These are phyloP conservation scores for Calidris pygmaea DNA, from an alignment of 2,113 vertebrate genomes.

Conservation along the genomic window DNA sequence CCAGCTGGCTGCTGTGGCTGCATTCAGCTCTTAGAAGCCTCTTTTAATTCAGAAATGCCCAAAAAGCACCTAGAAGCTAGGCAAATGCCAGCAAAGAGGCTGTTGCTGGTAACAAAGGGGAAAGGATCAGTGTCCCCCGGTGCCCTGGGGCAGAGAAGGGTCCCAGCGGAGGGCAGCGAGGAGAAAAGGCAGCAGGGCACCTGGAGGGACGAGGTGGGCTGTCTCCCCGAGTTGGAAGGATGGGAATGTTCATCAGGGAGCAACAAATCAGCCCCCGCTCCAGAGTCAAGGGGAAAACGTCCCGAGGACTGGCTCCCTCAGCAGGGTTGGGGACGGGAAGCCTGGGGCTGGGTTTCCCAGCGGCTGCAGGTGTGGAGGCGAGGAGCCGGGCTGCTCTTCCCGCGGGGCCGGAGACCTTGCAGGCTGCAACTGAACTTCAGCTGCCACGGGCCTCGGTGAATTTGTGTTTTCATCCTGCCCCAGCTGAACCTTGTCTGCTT, in stretches of 20 bases:
- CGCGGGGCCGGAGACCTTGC: not conserved
- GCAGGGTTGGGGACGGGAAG: not conserved
- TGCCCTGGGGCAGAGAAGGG: not conserved
- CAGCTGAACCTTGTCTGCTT: not conserved
- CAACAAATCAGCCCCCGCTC: not conserved
- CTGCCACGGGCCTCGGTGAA: not conserved
- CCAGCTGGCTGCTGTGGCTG: not conserved
- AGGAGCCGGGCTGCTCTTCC: not conserved
- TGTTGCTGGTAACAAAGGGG: not conserved
- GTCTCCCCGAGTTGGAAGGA: not conserved
- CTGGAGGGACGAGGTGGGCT: not conserved
- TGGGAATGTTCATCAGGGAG: not conserved
- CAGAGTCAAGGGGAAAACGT: not conserved
- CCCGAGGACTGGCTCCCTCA: not conserved
- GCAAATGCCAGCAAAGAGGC: not conserved
- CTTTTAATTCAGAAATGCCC: not conserved
- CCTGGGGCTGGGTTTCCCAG: not conserved
- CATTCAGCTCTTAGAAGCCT: not conserved
- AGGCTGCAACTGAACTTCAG: not conserved
- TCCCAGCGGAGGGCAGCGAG: not conserved
- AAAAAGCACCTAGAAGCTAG: not conserved
- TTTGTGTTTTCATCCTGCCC: not conserved
- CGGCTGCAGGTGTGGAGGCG: accelerated
- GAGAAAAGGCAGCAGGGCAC: not conserved
- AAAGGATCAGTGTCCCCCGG: accelerated